These are phyloP conservation scores for Keiferia lycopersicella DNA, from an alignment of 2,888 invertebrate genomes.

Conservation along the genomic window DNA sequence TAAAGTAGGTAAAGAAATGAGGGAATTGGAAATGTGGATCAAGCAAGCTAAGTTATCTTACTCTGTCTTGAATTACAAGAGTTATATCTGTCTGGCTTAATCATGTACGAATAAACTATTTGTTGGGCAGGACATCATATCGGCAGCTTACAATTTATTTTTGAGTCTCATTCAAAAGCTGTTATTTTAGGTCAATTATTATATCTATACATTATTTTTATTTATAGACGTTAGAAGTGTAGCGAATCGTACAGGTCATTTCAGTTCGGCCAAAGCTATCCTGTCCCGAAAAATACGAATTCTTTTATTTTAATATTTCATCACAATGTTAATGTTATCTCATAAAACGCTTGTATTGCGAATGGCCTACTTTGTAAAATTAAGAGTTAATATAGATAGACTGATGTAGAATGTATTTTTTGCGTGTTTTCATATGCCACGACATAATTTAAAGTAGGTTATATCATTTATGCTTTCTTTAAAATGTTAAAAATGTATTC, in stretches of 20 bases:
- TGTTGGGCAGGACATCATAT: neutral
- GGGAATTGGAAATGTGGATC: conserved; percentile 17
- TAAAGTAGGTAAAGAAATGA: conserved; percentile 12
- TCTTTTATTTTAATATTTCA: neutral
- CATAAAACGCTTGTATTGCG: conserved; percentile 34
- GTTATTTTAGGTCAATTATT: neutral
- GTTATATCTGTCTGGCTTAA: neutral
- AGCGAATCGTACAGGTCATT: too few species aligned
- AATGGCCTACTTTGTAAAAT: conserved; percentile 60
- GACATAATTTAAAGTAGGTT: neutral
- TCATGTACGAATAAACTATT: neutral
- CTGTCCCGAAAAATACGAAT: too few species aligned
- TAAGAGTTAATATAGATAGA: conserved; percentile 57
- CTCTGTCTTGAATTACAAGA: neutral
- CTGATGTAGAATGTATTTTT: conserved; percentile 48
- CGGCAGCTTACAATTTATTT: neutral
- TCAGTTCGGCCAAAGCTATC: too few species aligned
- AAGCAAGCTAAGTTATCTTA: neutral
- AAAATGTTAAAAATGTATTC: neutral
- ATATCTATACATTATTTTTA: neutral
- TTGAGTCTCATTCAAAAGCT: neutral
- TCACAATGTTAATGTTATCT: neutral
- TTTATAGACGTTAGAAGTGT: too few species aligned
- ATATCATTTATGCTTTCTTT: neutral
- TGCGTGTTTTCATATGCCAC: neutral